Conservation (phyloP, 1,140 invertebrate genomes). For the Lasaia peninsularis region DNA sequence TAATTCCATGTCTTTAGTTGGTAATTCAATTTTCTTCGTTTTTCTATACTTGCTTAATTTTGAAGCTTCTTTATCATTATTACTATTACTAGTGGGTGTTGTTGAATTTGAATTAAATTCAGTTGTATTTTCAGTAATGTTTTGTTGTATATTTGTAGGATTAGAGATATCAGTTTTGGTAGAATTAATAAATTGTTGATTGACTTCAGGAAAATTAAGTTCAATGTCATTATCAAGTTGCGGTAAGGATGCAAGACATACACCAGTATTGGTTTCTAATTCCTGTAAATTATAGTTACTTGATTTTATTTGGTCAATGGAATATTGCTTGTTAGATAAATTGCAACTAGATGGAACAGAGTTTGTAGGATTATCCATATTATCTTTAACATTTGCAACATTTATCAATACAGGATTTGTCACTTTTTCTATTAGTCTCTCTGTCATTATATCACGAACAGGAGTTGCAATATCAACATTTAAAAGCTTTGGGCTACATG, state of each 20-base stretch:
- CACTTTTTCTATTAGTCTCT: conserved; percentile 66
- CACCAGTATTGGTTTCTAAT: conserved; percentile 57
- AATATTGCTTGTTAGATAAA: conserved; percentile 56
- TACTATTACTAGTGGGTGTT: conserved; percentile 15
- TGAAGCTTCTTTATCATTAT: conserved; percentile 46
- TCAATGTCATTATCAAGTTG: conserved; percentile 69
- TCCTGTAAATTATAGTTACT: conserved; percentile 55
- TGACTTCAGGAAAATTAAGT: conserved; percentile 69
- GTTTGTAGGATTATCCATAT: conserved; percentile 2
- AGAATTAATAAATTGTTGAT: conserved; percentile 70
- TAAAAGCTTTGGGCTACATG: conserved; percentile 71
- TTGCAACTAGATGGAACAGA: conserved; percentile 37
- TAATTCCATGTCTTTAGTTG: conserved; percentile 27
- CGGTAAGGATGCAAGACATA: conserved; percentile 64
- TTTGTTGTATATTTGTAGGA: conserved; percentile 17
- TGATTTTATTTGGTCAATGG: conserved; percentile 35
- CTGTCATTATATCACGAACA: conserved; percentile 51
- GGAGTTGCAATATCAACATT: conserved; percentile 66
- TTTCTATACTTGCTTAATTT: conserved; percentile 70
- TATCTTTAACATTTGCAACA: background rate
- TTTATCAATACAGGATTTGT: conserved; percentile 38
- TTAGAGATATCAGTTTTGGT: conserved; percentile 52
- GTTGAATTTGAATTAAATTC: conserved; percentile 7
- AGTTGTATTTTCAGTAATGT: conserved; percentile 10
- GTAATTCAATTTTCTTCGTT: conserved; percentile 37